Base-by-base conservation (phyloP, 2,113 vertebrate species). In the Sinocyclocheilus grahami region DNA sequence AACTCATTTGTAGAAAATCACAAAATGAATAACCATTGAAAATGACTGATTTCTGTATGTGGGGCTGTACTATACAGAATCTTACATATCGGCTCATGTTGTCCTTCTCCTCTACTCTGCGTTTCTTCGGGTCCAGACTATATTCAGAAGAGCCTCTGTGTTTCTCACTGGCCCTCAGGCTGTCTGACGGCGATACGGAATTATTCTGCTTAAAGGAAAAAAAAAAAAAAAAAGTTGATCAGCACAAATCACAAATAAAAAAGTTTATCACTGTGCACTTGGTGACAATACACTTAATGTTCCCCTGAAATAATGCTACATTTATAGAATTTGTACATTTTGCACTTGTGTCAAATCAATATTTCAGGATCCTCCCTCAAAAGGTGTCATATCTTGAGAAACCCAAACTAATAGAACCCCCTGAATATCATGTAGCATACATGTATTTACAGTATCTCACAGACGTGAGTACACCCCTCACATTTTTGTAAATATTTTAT, bases 71-170 rank as follows among this genome's bases (percentile, higher is more conserved):
- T 4, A 30, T 8, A 78, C 0, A 33, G 1, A 42, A 30, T 90
- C 98, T 89, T 92, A 99, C 98, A 72, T 99, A 99, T 96, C 97
- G 94, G 93, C 97, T 96, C 96, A 99, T 93, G 90, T 94, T 97
- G 93, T 98, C 97, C 90, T 99, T 98, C 93, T 98, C 97, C 71
- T 99, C 98, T 0, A 97, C 97, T 91, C 98, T 98, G 90, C 98
- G 91, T 89, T 99, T 99, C 94, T 99, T 99, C 87, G 97, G 92
- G 89, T 99, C 98, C 9, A 97, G 92, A 86, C 95, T 89, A 74
- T 98, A 99, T 81, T 99, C 98, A 0, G 97, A 94, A 6, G 97
- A 98, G 89, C 96, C 92, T 33, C 97, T 95, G 92, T 98, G 97
- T 91, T 98, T 99, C 93, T 99, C 97, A 0, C 96, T 97, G 81